A percentile compares a stretch with the other conserved stretches of the same genome.
These are phyloP conservation scores for Poeciliopsis gracilis DNA, from an alignment of 2,797 vertebrate genomes.

Conservation along the genomic window DNA sequence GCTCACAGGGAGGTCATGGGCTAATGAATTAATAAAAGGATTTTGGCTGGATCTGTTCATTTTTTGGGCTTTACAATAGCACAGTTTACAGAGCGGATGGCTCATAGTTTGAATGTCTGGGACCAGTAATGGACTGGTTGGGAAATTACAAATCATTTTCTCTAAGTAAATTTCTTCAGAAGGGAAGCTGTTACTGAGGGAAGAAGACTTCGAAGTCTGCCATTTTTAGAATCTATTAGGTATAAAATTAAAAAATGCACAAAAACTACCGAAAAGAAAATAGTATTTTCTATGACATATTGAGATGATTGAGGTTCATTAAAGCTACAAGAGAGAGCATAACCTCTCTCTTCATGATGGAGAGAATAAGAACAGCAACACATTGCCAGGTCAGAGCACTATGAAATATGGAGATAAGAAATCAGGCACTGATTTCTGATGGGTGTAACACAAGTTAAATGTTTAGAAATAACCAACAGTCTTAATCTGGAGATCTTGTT, in stretches of 20 bases:
- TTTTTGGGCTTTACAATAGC: background rate
- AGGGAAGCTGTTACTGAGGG: background rate
- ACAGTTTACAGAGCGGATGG: background rate
- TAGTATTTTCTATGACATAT: background rate
- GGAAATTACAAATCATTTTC: background rate
- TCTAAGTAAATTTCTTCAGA: background rate
- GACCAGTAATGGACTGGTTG: background rate
- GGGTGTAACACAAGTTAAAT: background rate
- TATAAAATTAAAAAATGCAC: background rate
- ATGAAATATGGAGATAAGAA: background rate
- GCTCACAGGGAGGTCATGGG: conserved; percentile 65
- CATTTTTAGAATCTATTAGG: background rate
- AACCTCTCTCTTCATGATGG: background rate
- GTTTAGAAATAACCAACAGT: background rate
- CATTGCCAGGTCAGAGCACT: background rate
- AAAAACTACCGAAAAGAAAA: background rate
- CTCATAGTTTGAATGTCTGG: background rate
- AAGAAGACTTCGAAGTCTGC: background rate
- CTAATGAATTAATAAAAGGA: background rate
- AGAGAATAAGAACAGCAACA: background rate
- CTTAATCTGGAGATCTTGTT: conserved; percentile 7
- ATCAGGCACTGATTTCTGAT: background rate
- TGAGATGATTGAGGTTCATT: background rate
- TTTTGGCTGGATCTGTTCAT: background rate
- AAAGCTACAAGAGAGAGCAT: background rate